Evolutionary conservation across 2,113 vertebrate species (phyloP).

Genomic region (Pipa parva): DNA sequence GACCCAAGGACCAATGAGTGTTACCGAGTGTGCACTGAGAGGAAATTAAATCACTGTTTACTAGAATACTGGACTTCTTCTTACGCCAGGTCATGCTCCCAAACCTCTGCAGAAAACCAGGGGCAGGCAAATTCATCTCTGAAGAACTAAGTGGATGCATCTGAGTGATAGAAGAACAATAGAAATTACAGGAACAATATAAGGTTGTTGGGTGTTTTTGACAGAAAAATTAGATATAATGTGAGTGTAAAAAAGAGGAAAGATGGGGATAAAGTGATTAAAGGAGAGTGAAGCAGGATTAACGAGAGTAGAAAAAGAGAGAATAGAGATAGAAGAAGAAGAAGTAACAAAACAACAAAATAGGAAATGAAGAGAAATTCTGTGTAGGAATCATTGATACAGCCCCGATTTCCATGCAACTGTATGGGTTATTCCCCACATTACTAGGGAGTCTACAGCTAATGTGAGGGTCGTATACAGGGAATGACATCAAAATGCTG

Average conservation of each 20-base stretch:
- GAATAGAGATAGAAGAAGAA: not conserved
- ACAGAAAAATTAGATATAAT: too few relatives aligned
- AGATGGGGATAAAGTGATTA: not conserved
- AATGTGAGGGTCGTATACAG: too few relatives aligned
- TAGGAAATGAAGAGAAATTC: not conserved
- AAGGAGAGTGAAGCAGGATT: not conserved
- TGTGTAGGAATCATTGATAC: too few relatives aligned
- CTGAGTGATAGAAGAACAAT: constrained; percentile 19
- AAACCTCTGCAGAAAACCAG: constrained; percentile 48
- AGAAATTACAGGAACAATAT: not conserved
- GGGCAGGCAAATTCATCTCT: constrained; percentile 59
- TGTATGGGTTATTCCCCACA: too few relatives aligned
- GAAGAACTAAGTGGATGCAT: constrained; percentile 56
- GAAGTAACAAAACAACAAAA: not conserved
- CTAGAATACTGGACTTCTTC: constrained; percentile 43
- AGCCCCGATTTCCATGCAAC: too few relatives aligned
- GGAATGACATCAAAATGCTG: too few relatives aligned
- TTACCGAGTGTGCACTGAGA: not conserved
- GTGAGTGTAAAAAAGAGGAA: not conserved
- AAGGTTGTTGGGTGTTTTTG: not conserved
- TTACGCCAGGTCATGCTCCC: constrained; percentile 48
- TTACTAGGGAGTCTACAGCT: too few relatives aligned
- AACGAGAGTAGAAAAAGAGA: not conserved
- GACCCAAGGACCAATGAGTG: constrained; percentile 26
- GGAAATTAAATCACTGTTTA: constrained; percentile 4